Conservation (phyloP, 1,140 invertebrate genomes). For the Rhyzopertha dominica region DNA sequence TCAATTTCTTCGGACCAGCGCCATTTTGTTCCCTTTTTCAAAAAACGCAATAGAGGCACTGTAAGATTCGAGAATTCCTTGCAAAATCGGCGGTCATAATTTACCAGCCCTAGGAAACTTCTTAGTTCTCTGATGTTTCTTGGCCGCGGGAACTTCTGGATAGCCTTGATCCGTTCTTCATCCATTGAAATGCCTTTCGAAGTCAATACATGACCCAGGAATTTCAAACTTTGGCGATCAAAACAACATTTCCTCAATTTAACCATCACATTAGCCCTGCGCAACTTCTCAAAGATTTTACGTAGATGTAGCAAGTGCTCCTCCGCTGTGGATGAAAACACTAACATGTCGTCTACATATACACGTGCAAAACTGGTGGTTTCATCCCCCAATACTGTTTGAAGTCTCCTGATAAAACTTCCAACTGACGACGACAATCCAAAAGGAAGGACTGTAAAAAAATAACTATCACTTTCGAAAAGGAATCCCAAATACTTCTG, state of each 20-base stretch:
- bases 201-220: constrained; percentile 1
- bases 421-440: neutral
- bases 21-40: constrained; percentile 9
- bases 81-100: constrained; percentile 9
- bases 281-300: constrained; percentile 10
- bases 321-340: constrained; percentile 1
- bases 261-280: too few relatives aligned
- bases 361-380: neutral
- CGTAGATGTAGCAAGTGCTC: constrained; percentile 2
- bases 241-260: neutral
- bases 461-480: constrained; percentile 2
- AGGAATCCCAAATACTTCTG: constrained; percentile 9
- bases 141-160: constrained; percentile 1
- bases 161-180: neutral
- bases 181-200: neutral
- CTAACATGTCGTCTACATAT: constrained; percentile 11
- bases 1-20: neutral
- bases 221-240: neutral
- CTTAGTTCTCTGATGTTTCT: constrained; percentile 8
- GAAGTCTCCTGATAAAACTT: constrained; percentile 3
- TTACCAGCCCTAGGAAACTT: constrained; percentile 8
- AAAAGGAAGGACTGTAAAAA: constrained; percentile 11
- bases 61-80: constrained; percentile 6
- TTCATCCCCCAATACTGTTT: constrained; percentile 4
- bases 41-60: constrained; percentile 1